Percentiles rank a stretch among this genome's conserved stretches.
phyloP scores from a whole-genome alignment of 1,140 invertebrate genomes.

The Cotesia chilonis region DNA sequence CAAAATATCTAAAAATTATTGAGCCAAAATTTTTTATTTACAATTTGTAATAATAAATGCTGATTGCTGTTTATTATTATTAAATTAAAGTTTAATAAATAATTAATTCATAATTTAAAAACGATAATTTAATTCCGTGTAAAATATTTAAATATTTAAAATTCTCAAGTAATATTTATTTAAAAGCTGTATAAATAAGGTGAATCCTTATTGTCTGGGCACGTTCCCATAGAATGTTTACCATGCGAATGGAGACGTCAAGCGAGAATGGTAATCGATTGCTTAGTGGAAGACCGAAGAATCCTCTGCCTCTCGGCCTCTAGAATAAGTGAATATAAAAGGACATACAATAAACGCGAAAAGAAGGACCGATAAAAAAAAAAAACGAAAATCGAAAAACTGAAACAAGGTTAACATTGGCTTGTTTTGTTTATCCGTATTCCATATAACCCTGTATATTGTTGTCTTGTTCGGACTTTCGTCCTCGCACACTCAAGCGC shows the following conservation, averaged over 20 bases:
- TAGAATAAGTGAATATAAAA: neutral
- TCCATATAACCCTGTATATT: neutral
- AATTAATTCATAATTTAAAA: too few relatives aligned
- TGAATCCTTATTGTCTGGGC: too few relatives aligned
- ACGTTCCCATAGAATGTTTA: constrained; percentile 26
- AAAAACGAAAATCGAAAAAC: neutral
- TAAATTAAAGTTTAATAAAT: too few relatives aligned
- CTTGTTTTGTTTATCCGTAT: neutral
- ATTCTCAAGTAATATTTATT: too few relatives aligned
- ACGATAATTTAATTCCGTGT: too few relatives aligned
- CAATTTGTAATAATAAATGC: too few relatives aligned
- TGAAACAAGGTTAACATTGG: neutral
- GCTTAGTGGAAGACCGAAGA: constrained; percentile 9
- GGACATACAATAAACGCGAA: constrained; percentile 21
- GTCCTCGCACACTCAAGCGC: too few relatives aligned
- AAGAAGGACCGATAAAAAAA: neutral
- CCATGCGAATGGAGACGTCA: constrained; percentile 31
- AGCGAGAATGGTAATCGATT: constrained; percentile 33
- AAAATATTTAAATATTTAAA: too few relatives aligned
- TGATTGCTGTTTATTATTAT: too few relatives aligned
- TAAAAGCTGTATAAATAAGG: too few relatives aligned
- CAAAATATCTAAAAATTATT: too few relatives aligned
- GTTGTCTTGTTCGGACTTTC: neutral
- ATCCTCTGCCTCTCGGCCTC: neutral
- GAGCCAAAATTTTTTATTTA: too few relatives aligned